phyloP scores from a whole-genome alignment of 1,140 invertebrate genomes.

The Brachionus asplanchnoidis region DNA sequence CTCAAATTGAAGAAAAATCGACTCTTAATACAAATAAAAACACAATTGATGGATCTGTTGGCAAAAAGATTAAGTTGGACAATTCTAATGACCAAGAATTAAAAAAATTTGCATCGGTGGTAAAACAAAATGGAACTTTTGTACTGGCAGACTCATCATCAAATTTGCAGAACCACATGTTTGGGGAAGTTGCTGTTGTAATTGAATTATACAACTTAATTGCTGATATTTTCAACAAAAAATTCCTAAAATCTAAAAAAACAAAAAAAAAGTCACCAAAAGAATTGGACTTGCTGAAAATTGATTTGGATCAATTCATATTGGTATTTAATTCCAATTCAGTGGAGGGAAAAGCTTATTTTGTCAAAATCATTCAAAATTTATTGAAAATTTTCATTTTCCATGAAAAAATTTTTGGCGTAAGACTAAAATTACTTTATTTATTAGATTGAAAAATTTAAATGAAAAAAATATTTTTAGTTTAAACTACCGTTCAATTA shows the following conservation, averaged over 20 bases:
- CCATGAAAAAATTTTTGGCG: not conserved
- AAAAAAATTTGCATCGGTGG: not conserved
- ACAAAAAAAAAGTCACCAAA: not conserved
- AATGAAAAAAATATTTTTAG: no score
- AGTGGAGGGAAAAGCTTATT: not conserved
- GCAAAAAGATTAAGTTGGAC: not conserved
- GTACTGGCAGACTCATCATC: not conserved
- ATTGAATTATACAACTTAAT: not conserved
- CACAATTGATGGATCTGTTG: not conserved
- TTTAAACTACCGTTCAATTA: not conserved
- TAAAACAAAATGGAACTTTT: not conserved
- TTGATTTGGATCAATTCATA: not conserved
- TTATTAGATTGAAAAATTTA: no score
- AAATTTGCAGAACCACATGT: not conserved
- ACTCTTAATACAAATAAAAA: not conserved
- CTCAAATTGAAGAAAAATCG: not conserved
- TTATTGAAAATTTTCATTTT: not conserved
- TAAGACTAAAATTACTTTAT: not conserved
- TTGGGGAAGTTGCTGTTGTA: not conserved
- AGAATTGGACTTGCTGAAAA: not conserved
- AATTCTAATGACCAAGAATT: not conserved
- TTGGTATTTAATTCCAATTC: not conserved
- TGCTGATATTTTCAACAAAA: not conserved
- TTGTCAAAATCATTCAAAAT: not conserved
- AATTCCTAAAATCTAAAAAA: not conserved